phyloP scores from a whole-genome alignment of 1,140 invertebrate genomes.

The Drepana arcuata region DNA sequence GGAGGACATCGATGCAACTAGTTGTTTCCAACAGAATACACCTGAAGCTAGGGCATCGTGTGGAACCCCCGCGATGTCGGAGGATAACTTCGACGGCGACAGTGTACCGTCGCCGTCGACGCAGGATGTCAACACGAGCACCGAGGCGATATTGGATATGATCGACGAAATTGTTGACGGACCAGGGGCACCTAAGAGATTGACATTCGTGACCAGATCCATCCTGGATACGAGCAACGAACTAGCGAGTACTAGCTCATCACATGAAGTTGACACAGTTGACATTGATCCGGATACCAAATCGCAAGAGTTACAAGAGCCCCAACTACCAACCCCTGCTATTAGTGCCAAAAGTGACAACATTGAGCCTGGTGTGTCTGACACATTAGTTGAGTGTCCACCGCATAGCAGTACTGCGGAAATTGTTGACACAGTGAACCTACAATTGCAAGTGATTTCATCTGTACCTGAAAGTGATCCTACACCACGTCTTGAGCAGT shows the following conservation, averaged over 20 bases:
- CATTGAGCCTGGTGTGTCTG: conserved; percentile 6
- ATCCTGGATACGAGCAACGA: too few species aligned
- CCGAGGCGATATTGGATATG: conserved; percentile 69
- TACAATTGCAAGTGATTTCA: conserved; percentile 20
- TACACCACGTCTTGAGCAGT: too few species aligned
- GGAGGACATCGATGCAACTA: conserved; percentile 58
- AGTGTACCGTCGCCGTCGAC: conserved; percentile 57
- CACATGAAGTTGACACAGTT: too few species aligned
- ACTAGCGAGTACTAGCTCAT: too few species aligned
- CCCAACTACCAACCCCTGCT: conserved; percentile 12
- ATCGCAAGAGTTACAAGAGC: too few species aligned
- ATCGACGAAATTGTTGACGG: conserved; percentile 68
- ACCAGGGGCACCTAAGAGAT: conserved; percentile 50
- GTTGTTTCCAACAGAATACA: conserved; percentile 44
- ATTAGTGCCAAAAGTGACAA: conserved; percentile 35
- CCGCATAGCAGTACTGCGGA: conserved; percentile 14
- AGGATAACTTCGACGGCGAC: conserved; percentile 61
- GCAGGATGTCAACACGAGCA: conserved; percentile 62
- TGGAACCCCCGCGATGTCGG: conserved; percentile 56
- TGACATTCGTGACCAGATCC: too few species aligned
- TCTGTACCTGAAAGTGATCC: conserved; percentile 21
- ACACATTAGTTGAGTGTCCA: conserved; percentile 15
- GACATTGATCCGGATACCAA: too few species aligned
- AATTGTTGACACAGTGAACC: neutral
- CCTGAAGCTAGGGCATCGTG: conserved; percentile 39